Evolutionary conservation across 2,113 vertebrate species (phyloP), one percentile per base, ranked within the genome.

Genomic region (Rhinoderma darwinii): DNA sequence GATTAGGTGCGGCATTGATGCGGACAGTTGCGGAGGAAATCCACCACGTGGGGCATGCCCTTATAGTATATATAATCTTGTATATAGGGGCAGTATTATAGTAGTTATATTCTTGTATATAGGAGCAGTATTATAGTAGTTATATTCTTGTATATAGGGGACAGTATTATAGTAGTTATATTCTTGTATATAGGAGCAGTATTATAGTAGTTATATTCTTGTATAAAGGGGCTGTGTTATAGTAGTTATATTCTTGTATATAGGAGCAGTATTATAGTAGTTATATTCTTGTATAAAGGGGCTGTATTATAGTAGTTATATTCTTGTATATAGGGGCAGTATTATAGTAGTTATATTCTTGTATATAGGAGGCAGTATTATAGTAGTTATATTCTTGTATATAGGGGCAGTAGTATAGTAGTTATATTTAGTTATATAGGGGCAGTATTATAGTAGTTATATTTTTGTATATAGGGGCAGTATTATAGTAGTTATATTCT

Each of bases 261-360:
- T 68, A 35, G 63, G 63, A 11, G n/a, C n/a, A 70, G 66, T 70
- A 70, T 70, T 70, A 70, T 70, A 37, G 66, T 70, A 70, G 66
- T 70, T 70, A 70, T 70, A 20, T 70, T 70, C 32, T 37, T 70
- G 63, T 68, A 70, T 14, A 70, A 37, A 70, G 30, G 66, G 20
- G n/a, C 12, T 30, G n/a, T 63, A 63, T 63, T 27, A 63, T 63
- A 14, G n/a, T 63, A 63, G 61, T 14, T 63, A 63, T 63, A 63
- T 63, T 63, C n/a, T 63, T 63, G 56, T n/a, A 61, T 12, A 63
- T 30, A 30, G 61, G 12, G 51, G 63, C 63, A 68, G 63, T 68
- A 68, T 68, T 68, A 35, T 32, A 27, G 56, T n/a, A 61, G 56
- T 61, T 61, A 61, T 61, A 61, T 27, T 61, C 56, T 61, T 61